Evolutionary conservation across 2,888 invertebrate genomes (phyloP).

Genomic region (Sphaeridia pumilis): DNA sequence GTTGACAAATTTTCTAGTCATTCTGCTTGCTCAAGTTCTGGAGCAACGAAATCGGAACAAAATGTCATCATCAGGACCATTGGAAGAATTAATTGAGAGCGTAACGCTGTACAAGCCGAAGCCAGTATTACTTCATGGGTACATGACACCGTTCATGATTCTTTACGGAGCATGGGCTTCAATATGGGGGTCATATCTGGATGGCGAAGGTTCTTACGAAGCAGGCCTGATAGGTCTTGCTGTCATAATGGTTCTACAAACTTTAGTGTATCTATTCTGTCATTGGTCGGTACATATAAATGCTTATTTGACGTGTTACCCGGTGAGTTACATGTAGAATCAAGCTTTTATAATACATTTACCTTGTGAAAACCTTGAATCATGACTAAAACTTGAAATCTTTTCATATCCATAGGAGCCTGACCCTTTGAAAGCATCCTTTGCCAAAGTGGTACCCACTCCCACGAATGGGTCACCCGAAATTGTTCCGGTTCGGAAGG

Average conservation of each 20-base stretch:
- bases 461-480: constrained; percentile 96
- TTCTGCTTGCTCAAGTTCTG: too few relatives aligned
- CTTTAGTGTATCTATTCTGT: constrained; percentile 69
- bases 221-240: constrained; percentile 70
- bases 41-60: too few relatives aligned
- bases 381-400: too few relatives aligned
- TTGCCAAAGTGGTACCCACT: constrained; percentile 90
- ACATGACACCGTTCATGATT: constrained; percentile 75
- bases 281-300: constrained; percentile 88
- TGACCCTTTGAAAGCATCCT: constrained; percentile 60
- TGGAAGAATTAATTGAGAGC: constrained; percentile 76
- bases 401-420: too few relatives aligned
- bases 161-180: constrained; percentile 71
- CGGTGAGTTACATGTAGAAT: constrained; percentile 12
- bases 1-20: too few relatives aligned
- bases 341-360: not conserved
- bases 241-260: constrained; percentile 63
- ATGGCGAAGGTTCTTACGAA: constrained; percentile 72
- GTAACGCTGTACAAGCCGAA: constrained; percentile 67
- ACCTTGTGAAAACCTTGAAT: too few relatives aligned
- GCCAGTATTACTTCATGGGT: constrained; percentile 69
- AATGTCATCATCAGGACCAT: constrained; percentile 3
- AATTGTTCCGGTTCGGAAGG: constrained; percentile 64
- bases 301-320: constrained; percentile 66
- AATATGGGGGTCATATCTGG: constrained; percentile 59